These are phyloP conservation scores for Athene noctua DNA, from an alignment of 2,113 vertebrate species.

Conservation along the genomic window DNA sequence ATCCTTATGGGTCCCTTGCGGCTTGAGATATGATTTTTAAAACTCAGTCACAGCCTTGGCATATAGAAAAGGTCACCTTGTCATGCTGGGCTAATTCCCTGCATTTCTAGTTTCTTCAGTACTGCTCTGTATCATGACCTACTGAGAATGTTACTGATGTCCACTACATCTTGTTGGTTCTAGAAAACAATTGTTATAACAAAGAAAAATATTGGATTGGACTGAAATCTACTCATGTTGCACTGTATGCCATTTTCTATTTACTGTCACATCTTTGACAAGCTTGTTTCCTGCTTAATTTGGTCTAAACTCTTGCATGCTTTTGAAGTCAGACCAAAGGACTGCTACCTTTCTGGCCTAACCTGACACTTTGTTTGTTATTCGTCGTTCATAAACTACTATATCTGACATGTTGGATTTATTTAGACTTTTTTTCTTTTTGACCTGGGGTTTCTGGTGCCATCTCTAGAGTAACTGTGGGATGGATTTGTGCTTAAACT, in stretches of 20 bases:
- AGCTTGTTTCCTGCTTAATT: slow-evolving; percentile 16
- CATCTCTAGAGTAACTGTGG: background rate
- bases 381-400: background rate
- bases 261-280: background rate
- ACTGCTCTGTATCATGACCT: background rate
- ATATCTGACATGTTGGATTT: background rate
- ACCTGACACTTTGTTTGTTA: background rate
- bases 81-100: background rate
- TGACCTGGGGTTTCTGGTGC: background rate
- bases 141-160: background rate
- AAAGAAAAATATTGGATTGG: background rate
- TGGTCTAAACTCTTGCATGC: background rate
- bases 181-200: background rate
- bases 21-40: background rate
- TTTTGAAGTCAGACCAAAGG: slow-evolving; percentile 19
- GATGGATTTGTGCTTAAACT: background rate
- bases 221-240: background rate
- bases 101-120: background rate
- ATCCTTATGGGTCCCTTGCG: background rate
- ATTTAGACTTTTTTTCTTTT: background rate
- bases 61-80: background rate
- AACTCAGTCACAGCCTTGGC: background rate
- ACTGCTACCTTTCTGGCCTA: background rate
- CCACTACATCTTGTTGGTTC: background rate
- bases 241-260: background rate